Conservation (phyloP, 2,888 invertebrate species). For the Branchellion lobata region DNA sequence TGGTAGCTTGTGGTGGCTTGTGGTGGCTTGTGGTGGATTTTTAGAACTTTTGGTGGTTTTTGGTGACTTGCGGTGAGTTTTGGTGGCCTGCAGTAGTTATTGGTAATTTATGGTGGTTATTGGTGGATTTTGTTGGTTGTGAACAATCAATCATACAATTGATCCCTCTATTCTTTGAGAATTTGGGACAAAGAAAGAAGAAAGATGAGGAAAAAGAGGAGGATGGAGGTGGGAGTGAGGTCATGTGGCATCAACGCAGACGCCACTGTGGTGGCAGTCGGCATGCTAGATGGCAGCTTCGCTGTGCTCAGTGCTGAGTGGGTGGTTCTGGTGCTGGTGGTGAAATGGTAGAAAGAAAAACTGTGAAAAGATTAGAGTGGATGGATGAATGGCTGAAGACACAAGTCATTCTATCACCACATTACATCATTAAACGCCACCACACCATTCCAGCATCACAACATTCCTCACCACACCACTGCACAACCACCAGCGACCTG, state of each 20-base stretch:
- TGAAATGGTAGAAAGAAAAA: neutral
- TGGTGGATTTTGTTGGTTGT: neutral
- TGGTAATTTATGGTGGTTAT: no score
- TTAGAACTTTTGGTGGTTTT: neutral
- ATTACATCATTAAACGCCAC: no score
- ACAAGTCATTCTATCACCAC: no score
- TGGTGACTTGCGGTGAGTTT: no score
- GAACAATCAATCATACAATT: neutral
- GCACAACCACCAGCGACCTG: constrained; percentile 61
- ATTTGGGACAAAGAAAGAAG: neutral
- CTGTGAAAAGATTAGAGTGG: neutral
- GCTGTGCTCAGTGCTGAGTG: constrained; percentile 60
- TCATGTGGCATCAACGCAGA: constrained; percentile 61
- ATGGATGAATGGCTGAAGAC: neutral
- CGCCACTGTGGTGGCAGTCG: constrained; percentile 59
- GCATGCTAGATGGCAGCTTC: constrained; percentile 61
- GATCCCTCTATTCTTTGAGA: neutral
- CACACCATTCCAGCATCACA: no score
- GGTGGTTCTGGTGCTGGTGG: no score
- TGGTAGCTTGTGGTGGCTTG: no score
- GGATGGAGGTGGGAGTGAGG: constrained; percentile 54
- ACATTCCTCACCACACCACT: no score
- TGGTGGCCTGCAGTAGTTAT: no score
- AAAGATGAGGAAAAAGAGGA: neutral
- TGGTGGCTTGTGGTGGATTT: no score